Evolutionary conservation across 2,888 invertebrate species (phyloP), one percentile per base, ranked within the genome.

Genomic region (Lycophotia porphyrea): DNA sequence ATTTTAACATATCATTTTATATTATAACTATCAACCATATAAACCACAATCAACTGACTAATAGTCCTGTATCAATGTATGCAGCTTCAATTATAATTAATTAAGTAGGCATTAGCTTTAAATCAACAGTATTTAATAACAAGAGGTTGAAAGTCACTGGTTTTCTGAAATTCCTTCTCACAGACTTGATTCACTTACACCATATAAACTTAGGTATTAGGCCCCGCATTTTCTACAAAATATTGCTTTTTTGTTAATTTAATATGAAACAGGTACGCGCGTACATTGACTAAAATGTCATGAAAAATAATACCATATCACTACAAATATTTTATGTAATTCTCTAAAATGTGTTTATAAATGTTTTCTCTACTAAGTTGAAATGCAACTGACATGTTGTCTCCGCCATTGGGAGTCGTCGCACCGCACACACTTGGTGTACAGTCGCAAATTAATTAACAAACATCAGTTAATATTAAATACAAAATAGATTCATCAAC

Each of bases 231-330:
- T 88, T 88, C 89, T 89, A 92, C 88, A 92, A 91, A 91, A 91
- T 88, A 86, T 88, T 87, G 82, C 81, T 81, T 88, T 76, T 90
- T 74, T 60, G 88, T 89, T 90, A 89, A 89, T 86, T 89, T 90
- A 90, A 88, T 89, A 90, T 89, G 90, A 92, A 92, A 94, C 94
- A 94, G 94, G 94, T 95, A 95, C 95, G 91, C 92, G 90, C 89
- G 92, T 93, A 94, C 92, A 92, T 92, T 91, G 91, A 93, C 92
- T 93, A 93, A 91, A 90, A 91, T 93, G 92, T 93, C 93, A 93
- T 93, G 91, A 93, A 91, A 91, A 92, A 91, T 90, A 93, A 92
- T 92, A 90, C 90, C 87, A 90, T 89, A 86, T 74, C 39, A 88
- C 88, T 90, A 88, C 85, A 88, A 88, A 79, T 82, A 82, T 86